Evolutionary conservation across 2,797 vertebrate genomes (phyloP), one percentile per base, ranked within the genome.

Genomic region (Peromyscus aztecus): DNA sequence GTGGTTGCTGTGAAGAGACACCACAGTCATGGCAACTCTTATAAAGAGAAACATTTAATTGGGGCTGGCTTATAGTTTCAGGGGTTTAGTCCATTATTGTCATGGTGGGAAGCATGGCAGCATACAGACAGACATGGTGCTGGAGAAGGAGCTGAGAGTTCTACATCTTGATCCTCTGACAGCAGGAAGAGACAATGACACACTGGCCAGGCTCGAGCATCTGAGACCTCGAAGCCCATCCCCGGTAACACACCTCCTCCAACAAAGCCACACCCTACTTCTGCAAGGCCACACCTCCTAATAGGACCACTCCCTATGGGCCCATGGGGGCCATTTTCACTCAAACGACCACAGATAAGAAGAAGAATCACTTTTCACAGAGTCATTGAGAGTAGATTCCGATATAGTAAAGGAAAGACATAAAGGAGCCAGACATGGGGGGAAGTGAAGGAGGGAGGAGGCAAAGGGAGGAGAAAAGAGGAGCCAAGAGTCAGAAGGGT

Each of bases 101-200:
- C 37, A 73, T 40, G 21, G 0, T 40, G 71, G 71, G 37, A 13
- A 1, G 9, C 21, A 37, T 13, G 11, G 71, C 37, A 12, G 37
- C 1, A 0, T 73, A 0, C 4, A 12, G 37, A 2, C 21, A 73
- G 71, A 24, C 37, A 73, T 10, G 69, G 21, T 24, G 2, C 37
- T 73, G 37, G 10, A 73, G 71, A 73, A 40, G 21, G 37, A 73
- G 37, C 71, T 73, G 19, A 24, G 37, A 73, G 71, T 1, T 40
- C 71, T 40, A 23, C 37, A 73, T 73, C 71, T 40, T 24, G 37
- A 40, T 73, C 7, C 9, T 2, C 71, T 24, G 37, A 21, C 21
- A 73, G 37, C 37, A 73, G 71, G n/a, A 40, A 73, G 71, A 73
- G 71, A 40, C 71, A 40, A 13, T 40, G 71, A 40, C 4, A 73